phyloP scores from a whole-genome alignment of 2,888 invertebrate species.

The Perizoma flavofasciatum region DNA sequence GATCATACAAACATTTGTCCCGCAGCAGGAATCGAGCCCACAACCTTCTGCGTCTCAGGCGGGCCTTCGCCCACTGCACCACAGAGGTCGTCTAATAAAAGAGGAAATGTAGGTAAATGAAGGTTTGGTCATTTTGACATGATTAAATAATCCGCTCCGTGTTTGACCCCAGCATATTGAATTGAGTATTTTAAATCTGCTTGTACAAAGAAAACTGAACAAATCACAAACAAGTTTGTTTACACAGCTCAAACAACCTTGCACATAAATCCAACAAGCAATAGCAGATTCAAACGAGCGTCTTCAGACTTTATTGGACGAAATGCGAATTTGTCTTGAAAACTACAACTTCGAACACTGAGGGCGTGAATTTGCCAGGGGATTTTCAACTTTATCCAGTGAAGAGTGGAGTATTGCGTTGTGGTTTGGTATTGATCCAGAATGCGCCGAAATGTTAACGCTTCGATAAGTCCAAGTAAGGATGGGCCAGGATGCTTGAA shows the following conservation, averaged over 20 bases:
- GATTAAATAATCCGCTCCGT: too few relatives aligned
- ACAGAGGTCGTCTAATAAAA: too few relatives aligned
- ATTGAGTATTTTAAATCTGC: too few relatives aligned
- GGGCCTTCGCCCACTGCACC: too few relatives aligned
- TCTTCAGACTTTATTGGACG: conserved; percentile 11
- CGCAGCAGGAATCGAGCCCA: too few relatives aligned
- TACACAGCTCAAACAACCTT: conserved; percentile 14
- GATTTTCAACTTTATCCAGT: conserved; percentile 41
- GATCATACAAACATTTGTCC: too few relatives aligned
- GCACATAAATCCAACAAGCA: conserved; percentile 12
- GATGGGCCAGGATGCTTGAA: conserved; percentile 17
- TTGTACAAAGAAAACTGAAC: too few relatives aligned
- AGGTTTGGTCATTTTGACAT: too few relatives aligned
- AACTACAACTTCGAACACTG: conserved; percentile 22
- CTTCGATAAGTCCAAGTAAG: conserved; percentile 25
- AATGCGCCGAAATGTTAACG: conserved; percentile 38
- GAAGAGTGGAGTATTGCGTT: conserved; percentile 32
- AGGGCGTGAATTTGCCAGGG: conserved; percentile 18
- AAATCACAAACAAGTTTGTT: not conserved
- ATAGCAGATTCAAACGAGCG: conserved; percentile 7
- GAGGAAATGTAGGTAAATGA: too few relatives aligned
- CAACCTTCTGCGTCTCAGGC: too few relatives aligned
- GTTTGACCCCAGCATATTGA: too few relatives aligned
- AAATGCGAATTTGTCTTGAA: conserved; percentile 26
- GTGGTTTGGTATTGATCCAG: conserved; percentile 36